Base-by-base conservation (phyloP, 2,797 vertebrate species). In the Anguilla pacifica region DNA sequence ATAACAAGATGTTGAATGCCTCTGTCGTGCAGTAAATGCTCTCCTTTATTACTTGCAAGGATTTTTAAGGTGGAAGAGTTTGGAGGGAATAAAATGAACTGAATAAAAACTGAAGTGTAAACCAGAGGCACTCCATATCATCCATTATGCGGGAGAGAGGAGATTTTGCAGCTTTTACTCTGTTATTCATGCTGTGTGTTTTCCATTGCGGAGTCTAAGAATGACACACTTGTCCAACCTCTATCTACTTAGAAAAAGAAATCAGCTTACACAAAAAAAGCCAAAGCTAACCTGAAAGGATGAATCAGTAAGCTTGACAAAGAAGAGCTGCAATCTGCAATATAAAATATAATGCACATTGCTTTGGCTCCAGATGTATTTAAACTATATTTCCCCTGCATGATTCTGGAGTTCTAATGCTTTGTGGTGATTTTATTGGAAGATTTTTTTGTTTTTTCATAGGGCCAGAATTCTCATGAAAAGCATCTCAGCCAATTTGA, bases 21-120 rank as follows among this genome's bases (percentile, higher is more conserved):
- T 91, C 90, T 85, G 88, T 89, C 89, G 90, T 88, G 92, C 92
- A 91, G 93, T 91, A 89, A 92, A 90, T 88, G 88, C 89, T 87
- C 0, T 91, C 89, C 82, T 89, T 89, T 90, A 94, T 91, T 85
- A 89, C 88, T 74, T 89, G 91, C 90, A 91, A 86, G 90, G 88
- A 89, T 94, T 92, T 87, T 46, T 91, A 91, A 86, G 53, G 84
- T 64, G 72, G 87, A 88, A 87, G 85, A 89, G 90, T 90, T 91
- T 89, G 90, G 89, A 88, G 90, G 90, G 90, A 91, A 89, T 91
- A 91, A 87, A 90, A 87, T 74, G 19, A 85, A 89, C 53, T 51
- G 88, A 89, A 88, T 88, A 22, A 88, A 88, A 86, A 70, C 90
- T 93, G 88, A 91, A 92, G 92, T 89, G 77, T 85, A 82, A 90